Percentiles rank a stretch among this genome's conserved stretches.
Evolutionary conservation across 2,797 vertebrate species (phyloP).

Genomic region (Tympanoctomys barrerae): DNA sequence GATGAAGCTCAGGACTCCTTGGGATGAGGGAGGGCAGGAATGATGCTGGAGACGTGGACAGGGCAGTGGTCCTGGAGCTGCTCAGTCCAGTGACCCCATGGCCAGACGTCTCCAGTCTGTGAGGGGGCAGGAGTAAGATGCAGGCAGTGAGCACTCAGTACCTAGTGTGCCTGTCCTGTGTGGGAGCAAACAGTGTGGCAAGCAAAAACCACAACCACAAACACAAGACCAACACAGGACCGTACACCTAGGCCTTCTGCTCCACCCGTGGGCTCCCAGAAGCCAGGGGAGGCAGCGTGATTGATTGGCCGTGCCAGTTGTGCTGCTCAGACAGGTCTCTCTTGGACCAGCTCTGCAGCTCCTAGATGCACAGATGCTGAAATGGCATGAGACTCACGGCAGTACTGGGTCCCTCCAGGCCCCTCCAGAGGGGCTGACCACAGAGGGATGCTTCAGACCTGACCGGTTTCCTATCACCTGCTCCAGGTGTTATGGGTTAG

Average conservation of each 20-base stretch:
- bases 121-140: background rate
- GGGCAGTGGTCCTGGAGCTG: accelerated
- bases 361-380: too few species aligned
- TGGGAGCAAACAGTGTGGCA: background rate
- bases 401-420: too few species aligned
- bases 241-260: too few species aligned
- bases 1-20: background rate
- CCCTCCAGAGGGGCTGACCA: too few species aligned
- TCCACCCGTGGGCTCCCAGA: background rate
- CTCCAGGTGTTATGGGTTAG: too few species aligned
- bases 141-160: too few species aligned
- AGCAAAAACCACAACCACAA: too few species aligned
- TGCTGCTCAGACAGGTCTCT: background rate
- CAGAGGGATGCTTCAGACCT: background rate
- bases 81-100: background rate
- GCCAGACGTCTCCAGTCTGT: accelerated
- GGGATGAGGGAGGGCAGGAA: background rate
- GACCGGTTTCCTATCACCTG: accelerated
- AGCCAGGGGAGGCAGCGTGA: background rate
- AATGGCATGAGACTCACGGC: too few species aligned
- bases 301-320: background rate
- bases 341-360: background rate
- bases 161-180: too few species aligned
- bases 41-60: too few species aligned
- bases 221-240: background rate